These are phyloP conservation scores for Lucilia sericata DNA, from an alignment of 1,140 invertebrate species.

Conservation along the genomic window DNA sequence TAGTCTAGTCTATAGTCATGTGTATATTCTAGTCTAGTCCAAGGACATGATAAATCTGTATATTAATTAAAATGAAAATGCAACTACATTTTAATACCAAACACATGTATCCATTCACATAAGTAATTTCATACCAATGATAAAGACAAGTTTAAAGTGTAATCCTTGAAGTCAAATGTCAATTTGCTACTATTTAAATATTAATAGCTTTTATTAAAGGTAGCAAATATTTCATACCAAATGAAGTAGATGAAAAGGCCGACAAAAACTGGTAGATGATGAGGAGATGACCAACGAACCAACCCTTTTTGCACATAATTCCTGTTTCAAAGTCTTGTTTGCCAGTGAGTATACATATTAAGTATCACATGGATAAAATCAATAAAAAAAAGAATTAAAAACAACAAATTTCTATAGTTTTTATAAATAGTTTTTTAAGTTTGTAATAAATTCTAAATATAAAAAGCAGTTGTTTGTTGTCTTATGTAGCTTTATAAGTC, in stretches of 20 bases:
- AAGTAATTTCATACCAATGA: too few species aligned
- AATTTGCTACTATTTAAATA: slow-evolving; percentile 18
- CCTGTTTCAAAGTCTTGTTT: not conserved
- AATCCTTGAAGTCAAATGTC: not conserved
- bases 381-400: slow-evolving; percentile 13
- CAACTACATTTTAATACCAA: too few species aligned
- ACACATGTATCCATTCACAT: too few species aligned
- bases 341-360: not conserved
- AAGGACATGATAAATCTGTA: too few species aligned
- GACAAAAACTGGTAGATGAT: not conserved
- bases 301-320: not conserved
- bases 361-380: slow-evolving; percentile 19
- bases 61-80: too few species aligned
- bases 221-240: not conserved
- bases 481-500: not conserved
- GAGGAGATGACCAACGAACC: not conserved
- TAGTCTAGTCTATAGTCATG: too few species aligned
- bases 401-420: not conserved
- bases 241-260: not conserved
- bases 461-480: slow-evolving; percentile 5
- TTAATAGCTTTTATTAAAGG: not conserved
- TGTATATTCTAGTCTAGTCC: too few species aligned
- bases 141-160: too few species aligned
- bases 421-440: not conserved
- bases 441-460: slow-evolving; percentile 4